Conservation (phyloP, 2,113 vertebrate species). For the Neodon shergylaensis region DNA sequence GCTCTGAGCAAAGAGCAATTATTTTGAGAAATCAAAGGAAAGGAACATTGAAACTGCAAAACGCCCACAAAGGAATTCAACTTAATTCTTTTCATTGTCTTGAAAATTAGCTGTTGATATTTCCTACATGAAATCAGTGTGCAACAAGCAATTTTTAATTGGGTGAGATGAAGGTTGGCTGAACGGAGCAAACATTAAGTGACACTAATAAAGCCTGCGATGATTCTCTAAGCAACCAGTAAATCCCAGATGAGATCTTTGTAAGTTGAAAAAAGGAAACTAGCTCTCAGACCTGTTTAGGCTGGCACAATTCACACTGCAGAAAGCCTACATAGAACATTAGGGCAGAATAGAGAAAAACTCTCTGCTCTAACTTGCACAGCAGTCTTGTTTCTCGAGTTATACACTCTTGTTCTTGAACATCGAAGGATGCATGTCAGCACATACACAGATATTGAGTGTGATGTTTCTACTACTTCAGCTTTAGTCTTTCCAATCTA, state of each 20-base stretch:
- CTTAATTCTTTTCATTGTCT: neutral
- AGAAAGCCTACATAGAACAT: neutral
- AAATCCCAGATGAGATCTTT: no score
- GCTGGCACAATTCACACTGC: fast-evolving
- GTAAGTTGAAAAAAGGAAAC: neutral
- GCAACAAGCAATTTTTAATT: neutral
- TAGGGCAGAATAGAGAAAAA: neutral
- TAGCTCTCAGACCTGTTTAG: fast-evolving
- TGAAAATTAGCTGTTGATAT: neutral
- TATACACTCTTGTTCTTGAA: neutral
- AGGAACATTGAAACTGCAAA: neutral
- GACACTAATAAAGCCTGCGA: no score
- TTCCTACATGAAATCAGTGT: neutral
- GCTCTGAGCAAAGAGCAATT: neutral
- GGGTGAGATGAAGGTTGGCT: neutral
- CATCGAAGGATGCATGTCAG: no score
- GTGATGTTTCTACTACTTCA: neutral
- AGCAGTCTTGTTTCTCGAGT: neutral
- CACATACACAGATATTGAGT: neutral
- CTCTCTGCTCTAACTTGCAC: neutral
- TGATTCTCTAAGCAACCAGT: neutral
- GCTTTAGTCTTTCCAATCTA: neutral
- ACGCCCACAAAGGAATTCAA: no score
- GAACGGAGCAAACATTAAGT: neutral
- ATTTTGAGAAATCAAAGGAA: neutral